Percentiles rank a stretch among this genome's conserved stretches.
Evolutionary conservation across 2,113 vertebrate genomes (phyloP).

Genomic region (Xiphophorus hellerii): DNA sequence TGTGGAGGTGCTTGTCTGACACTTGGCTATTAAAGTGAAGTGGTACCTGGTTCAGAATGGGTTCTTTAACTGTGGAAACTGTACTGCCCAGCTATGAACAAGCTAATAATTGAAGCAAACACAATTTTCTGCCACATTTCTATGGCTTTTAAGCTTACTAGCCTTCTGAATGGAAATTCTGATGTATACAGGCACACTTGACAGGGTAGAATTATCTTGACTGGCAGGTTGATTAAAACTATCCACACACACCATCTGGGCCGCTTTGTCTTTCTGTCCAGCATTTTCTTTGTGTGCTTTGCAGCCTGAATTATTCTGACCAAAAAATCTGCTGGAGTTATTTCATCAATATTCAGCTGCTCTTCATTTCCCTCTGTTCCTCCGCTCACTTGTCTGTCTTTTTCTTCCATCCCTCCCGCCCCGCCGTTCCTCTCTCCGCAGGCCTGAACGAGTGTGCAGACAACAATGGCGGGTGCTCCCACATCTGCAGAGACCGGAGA

Average conservation of each 20-base stretch:
- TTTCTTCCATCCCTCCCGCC: slow-evolving; percentile 4
- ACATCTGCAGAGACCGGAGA: slow-evolving; percentile 92
- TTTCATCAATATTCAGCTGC: slow-evolving; percentile 33
- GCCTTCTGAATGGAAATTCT: background rate
- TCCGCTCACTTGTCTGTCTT: slow-evolving; percentile 19
- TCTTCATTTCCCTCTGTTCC: slow-evolving; percentile 7
- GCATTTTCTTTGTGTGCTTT: slow-evolving; percentile 25
- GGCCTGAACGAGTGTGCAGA: slow-evolving; percentile 83
- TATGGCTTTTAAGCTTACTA: background rate
- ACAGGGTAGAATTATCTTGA: slow-evolving; percentile 19
- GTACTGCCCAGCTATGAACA: slow-evolving; percentile 6
- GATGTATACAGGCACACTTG: slow-evolving; percentile 6
- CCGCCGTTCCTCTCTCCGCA: slow-evolving; percentile 33
- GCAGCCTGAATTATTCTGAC: slow-evolving; percentile 1
- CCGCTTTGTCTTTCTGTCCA: slow-evolving; percentile 17
- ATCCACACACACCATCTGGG: background rate
- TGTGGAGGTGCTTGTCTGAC: slow-evolving; percentile 29
- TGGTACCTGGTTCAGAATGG: slow-evolving; percentile 38
- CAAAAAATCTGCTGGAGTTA: slow-evolving; percentile 17
- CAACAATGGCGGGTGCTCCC: slow-evolving; percentile 96
- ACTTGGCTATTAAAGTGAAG: slow-evolving; percentile 21
- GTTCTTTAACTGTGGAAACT: background rate
- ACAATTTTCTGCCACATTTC: background rate
- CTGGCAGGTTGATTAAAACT: slow-evolving; percentile 27
- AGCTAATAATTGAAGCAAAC: slow-evolving; percentile 18